phyloP scores from a whole-genome alignment of 2,113 vertebrate species.

The Sinocyclocheilus anshuiensis region DNA sequence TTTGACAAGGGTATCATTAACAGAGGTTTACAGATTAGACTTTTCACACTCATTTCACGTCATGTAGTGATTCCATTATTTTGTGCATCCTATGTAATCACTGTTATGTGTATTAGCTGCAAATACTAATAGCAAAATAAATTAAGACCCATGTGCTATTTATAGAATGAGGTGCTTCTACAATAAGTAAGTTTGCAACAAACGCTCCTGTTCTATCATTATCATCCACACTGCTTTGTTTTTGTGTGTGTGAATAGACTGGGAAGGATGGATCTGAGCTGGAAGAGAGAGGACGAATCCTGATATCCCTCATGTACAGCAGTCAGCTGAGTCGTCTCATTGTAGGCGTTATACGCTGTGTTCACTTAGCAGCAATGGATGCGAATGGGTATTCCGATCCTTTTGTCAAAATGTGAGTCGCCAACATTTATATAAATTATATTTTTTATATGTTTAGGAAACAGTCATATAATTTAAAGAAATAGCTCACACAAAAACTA shows the following conservation, averaged over 20 bases:
- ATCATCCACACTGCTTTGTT: not conserved
- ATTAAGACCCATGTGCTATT: not conserved
- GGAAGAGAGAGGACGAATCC: constrained; percentile 91
- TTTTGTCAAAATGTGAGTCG: constrained; percentile 93
- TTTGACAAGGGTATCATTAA: not conserved
- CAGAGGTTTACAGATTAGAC: not conserved
- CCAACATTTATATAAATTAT: not conserved
- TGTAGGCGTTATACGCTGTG: constrained; percentile 90
- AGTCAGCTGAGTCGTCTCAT: constrained; percentile 87
- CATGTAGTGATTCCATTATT: not conserved
- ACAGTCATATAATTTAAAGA: not conserved
- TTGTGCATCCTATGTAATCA: not conserved
- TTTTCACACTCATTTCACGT: not conserved
- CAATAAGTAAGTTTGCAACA: not conserved
- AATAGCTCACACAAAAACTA: not conserved
- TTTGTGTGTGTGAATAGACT: constrained; percentile 64
- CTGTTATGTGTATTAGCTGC: not conserved
- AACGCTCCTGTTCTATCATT: not conserved
- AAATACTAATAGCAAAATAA: not conserved
- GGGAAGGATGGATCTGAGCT: constrained; percentile 82
- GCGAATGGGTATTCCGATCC: constrained; percentile 97
- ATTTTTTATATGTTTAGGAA: not conserved
- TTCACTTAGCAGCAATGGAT: constrained; percentile 95
- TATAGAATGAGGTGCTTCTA: not conserved
- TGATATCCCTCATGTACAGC: constrained; percentile 95